Evolutionary conservation across 1,140 invertebrate genomes (phyloP).

Genomic region (Orussus abietinus): DNA sequence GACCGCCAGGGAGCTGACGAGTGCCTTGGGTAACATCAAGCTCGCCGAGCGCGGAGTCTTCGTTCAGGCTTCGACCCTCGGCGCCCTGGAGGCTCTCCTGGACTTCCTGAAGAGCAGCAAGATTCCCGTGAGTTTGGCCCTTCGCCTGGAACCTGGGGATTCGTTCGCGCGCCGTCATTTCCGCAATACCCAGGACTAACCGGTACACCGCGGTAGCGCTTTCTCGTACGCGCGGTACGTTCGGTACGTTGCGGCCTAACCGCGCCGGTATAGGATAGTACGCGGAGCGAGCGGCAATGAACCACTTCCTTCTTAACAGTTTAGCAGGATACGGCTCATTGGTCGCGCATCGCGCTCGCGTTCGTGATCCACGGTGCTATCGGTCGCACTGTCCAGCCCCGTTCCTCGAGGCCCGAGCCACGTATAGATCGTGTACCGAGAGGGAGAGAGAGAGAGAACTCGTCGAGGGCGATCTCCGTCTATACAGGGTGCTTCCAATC

Average conservation of each 20-base stretch:
- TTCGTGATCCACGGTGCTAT: conserved; percentile 37
- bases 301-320: conserved; percentile 57
- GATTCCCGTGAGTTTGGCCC: conserved; percentile 88
- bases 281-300: conserved; percentile 43
- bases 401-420: no score
- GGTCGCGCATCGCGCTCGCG: conserved; percentile 30
- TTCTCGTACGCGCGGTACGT: no score
- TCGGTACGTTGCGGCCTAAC: no score
- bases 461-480: no score
- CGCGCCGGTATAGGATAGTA: no score
- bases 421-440: no score
- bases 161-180: no score
- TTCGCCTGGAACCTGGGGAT: no score
- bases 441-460: no score
- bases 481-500: no score
- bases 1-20: conserved; percentile 75
- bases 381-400: conserved; percentile 32
- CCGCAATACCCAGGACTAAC: no score
- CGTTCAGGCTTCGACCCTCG: conserved; percentile 97
- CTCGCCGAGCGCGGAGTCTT: conserved; percentile 91
- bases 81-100: conserved; percentile 94
- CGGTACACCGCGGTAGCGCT: no score
- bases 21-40: conserved; percentile 89
- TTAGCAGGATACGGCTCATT: conserved; percentile 58
- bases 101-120: conserved; percentile 93